phyloP scores from a whole-genome alignment of 2,888 invertebrate species.

The Operophtera brumata region DNA sequence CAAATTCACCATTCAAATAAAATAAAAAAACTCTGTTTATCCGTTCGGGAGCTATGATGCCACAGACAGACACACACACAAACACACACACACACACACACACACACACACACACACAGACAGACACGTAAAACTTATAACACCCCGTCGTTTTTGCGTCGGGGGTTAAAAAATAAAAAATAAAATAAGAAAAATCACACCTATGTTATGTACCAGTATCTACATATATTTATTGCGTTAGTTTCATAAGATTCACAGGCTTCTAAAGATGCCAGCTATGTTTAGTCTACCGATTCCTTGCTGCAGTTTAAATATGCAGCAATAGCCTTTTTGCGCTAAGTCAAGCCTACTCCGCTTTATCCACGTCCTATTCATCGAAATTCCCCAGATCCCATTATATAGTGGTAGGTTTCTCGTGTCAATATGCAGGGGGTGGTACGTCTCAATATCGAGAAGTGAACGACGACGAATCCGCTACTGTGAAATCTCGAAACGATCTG shows the following conservation, averaged over 20 bases:
- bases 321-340: slow-evolving; percentile 7
- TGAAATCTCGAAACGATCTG: slow-evolving; percentile 2
- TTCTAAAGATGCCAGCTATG: not conserved
- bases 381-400: slow-evolving; percentile 42
- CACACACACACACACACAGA: too few relatives aligned
- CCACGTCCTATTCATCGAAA: slow-evolving; percentile 33
- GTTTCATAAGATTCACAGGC: not conserved
- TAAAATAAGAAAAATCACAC: too few relatives aligned
- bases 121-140: too few relatives aligned
- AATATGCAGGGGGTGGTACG: slow-evolving; percentile 43
- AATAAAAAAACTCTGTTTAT: too few relatives aligned
- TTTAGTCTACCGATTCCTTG: not conserved
- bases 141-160: too few relatives aligned
- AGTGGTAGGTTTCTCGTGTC: slow-evolving; percentile 41
- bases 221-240: too few relatives aligned
- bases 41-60: too few relatives aligned
- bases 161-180: too few relatives aligned
- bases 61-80: too few relatives aligned
- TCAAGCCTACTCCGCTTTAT: slow-evolving; percentile 17
- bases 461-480: slow-evolving; percentile 33
- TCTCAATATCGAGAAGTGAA: slow-evolving; percentile 52
- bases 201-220: too few relatives aligned
- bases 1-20: too few relatives aligned
- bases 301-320: slow-evolving; percentile 9
- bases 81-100: too few relatives aligned